Base-by-base conservation (phyloP, 64 coral and sea anemone genomes). In the Montipora capricornis region DNA sequence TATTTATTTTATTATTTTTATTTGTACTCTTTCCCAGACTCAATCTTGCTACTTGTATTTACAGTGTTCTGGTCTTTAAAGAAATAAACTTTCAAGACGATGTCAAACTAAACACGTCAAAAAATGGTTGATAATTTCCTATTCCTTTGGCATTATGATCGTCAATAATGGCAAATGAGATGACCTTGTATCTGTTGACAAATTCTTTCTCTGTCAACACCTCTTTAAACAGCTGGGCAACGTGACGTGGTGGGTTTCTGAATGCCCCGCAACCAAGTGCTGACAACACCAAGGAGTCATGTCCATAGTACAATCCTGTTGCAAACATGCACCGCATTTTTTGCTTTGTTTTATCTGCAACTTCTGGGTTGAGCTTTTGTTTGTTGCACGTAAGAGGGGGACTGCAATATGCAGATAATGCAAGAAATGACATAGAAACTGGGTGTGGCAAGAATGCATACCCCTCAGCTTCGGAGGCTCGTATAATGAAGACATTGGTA, bases 261-360 rank as follows among this genome's bases (percentile, higher is more conserved):
- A 98, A 98, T 73, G 96, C 96, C 2, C 96, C 96, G 80, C 96
- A 98, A 13, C 96, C 96, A 93, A 93, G 94, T 6, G 96, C 96
- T 52, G 96, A 98, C 26, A 98, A 47, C 48, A 98, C 96, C 20
- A 98, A 80, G 4, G 91, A 90, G 47, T 98, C 96, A 82, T 98
- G 96, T 13, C 75, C 89, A 60, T 95, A 58, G 9, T 82, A 15
- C 45, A 95, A 58, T 26, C 89, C 96, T 82, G 90, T 78, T 13
- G 92, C 76, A 53, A 98, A 58, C 93, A 98, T 70, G 14, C 90
- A 82, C 47, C 96, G 68, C 9, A 98, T 88, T 70, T 98, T 95
- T 73, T 37, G 55, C 20, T 98, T 98, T 70, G 59, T 74, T 19
- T 95, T 98, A 70, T 98, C 89, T 17, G 91, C 96, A n/a, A 98